phyloP scores from a whole-genome alignment of 2,888 invertebrate species.

The Drosophila histrio region DNA sequence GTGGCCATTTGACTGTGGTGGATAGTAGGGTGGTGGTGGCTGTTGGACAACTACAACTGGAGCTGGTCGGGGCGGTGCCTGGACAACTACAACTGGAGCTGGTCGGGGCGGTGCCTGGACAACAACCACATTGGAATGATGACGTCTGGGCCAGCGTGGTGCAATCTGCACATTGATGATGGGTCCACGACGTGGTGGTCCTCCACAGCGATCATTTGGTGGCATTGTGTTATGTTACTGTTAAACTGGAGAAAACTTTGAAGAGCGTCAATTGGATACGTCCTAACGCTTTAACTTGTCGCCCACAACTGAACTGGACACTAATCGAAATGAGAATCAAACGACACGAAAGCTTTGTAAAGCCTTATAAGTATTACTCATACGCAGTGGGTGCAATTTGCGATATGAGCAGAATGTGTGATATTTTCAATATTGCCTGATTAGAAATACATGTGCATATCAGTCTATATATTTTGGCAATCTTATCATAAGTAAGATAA shows the following conservation, averaged over 20 bases:
- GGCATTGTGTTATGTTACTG: conserved; percentile 46
- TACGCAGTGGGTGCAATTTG: conserved; percentile 33
- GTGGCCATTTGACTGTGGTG: conserved; percentile 50
- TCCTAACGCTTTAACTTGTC: conserved; percentile 43
- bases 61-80: conserved; percentile 47
- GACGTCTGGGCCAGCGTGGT: conserved; percentile 73
- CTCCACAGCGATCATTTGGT: conserved; percentile 65
- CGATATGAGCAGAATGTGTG: conserved; percentile 6
- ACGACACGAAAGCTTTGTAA: conserved; percentile 29
- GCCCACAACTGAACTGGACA: conserved; percentile 28
- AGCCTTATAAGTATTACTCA: conserved; percentile 47
- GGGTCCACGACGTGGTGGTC: conserved; percentile 73
- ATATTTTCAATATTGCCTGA: conserved; percentile 8
- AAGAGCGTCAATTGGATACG: conserved; percentile 7
- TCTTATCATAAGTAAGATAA: neutral
- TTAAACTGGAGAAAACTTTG: neutral
- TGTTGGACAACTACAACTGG: conserved; percentile 51
- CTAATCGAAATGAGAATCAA: conserved; percentile 2
- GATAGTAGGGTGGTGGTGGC: conserved; percentile 39
- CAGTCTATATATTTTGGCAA: conserved; percentile 1
- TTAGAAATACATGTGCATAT: neutral
- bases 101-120: conserved; percentile 62
- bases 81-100: conserved; percentile 59
- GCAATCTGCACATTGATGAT: conserved; percentile 72
- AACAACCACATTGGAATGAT: conserved; percentile 61